Percentiles rank a stretch among this genome's conserved stretches.
Evolutionary conservation across 2,113 vertebrate species (phyloP).

Genomic region (Nannobrachium achirus): DNA sequence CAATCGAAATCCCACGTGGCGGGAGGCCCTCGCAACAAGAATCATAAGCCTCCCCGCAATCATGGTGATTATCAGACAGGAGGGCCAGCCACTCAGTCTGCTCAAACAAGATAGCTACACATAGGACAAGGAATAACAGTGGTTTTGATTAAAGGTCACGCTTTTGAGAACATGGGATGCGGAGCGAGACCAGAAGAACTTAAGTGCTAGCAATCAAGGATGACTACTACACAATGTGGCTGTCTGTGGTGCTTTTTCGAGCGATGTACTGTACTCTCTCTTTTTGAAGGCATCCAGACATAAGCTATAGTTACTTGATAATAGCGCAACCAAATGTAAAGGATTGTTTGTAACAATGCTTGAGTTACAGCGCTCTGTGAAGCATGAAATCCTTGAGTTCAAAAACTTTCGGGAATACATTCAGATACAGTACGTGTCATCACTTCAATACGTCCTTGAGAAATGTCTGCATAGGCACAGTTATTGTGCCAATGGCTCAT

Average conservation of each 20-base stretch:
- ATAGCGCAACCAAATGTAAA: slow-evolving; percentile 2
- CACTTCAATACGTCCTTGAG: not conserved
- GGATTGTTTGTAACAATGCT: not conserved
- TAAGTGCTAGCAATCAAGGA: slow-evolving; percentile 6
- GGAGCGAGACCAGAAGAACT: not conserved
- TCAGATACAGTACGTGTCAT: slow-evolving; percentile 20
- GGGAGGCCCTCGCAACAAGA: slow-evolving; percentile 4
- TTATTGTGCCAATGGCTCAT: slow-evolving; percentile 18
- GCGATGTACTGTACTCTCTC: slow-evolving; percentile 3
- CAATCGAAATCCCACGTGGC: slow-evolving; percentile 12
- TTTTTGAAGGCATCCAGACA: slow-evolving; percentile 20
- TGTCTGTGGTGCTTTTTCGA: slow-evolving; percentile 13
- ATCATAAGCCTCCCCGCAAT: slow-evolving; percentile 28
- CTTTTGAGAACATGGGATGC: slow-evolving; percentile 17
- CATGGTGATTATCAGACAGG: slow-evolving; percentile 36
- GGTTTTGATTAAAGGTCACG: slow-evolving; percentile 41
- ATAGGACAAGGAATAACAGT: slow-evolving; percentile 1
- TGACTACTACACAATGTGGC: not conserved
- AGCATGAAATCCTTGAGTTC: not conserved
- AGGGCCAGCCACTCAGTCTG: slow-evolving; percentile 4
- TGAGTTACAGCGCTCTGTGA: not conserved
- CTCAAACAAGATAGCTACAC: slow-evolving; percentile 27
- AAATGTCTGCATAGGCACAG: slow-evolving; percentile 17
- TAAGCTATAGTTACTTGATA: slow-evolving; percentile 24
- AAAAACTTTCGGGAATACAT: slow-evolving; percentile 15